A percentile compares a stretch with the other conserved stretches of the same genome.
These are phyloP conservation scores for Glareola pratincola DNA, from an alignment of 2,113 vertebrate genomes.

Conservation along the genomic window DNA sequence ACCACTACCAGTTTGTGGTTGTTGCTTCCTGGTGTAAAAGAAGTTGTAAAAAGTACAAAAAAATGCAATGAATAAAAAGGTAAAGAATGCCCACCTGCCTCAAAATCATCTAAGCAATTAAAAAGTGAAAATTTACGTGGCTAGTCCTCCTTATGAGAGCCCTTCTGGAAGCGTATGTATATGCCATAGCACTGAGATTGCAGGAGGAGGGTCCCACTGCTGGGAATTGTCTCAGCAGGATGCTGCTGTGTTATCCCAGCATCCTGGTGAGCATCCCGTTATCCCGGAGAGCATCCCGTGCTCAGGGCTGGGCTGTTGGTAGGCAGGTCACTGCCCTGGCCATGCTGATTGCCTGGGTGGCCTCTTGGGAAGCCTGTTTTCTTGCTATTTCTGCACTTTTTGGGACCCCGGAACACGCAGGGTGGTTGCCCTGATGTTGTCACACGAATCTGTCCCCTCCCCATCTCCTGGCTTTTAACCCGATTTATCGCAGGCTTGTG, in stretches of 20 bases:
- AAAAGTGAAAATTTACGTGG: fast-evolving
- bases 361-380: background rate
- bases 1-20: background rate
- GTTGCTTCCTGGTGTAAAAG: background rate
- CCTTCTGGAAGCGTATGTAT: fast-evolving
- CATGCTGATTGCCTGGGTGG: fast-evolving
- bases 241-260: fast-evolving
- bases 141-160: background rate
- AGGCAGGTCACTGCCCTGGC: fast-evolving
- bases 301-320: fast-evolving
- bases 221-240: fast-evolving
- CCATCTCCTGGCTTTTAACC: background rate
- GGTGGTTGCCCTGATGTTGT: fast-evolving
- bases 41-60: background rate
- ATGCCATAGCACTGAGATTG: fast-evolving
- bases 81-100: fast-evolving
- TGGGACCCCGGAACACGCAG: fast-evolving
- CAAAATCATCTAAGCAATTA: background rate
- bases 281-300: fast-evolving
- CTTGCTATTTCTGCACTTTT: fast-evolving
- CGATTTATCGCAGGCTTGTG: fast-evolving
- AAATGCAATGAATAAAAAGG: background rate
- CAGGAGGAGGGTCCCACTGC: fast-evolving
- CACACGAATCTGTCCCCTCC: fast-evolving
- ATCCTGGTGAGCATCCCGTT: fast-evolving